Base-by-base conservation (phyloP, 2,797 vertebrate genomes). In the Cyclura pinguis region DNA sequence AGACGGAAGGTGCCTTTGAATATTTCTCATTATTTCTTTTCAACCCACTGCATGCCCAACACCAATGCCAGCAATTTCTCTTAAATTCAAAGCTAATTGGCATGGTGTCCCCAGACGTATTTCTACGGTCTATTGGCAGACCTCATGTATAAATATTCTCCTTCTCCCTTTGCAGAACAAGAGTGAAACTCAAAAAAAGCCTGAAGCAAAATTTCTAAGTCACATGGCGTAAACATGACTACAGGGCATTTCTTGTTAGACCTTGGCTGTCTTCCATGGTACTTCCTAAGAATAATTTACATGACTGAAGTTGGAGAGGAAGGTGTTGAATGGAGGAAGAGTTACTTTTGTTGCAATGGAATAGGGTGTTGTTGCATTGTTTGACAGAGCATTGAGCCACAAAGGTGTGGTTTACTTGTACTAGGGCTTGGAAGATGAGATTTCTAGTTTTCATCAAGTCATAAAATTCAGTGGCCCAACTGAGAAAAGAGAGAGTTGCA, bases 1-100 rank as follows among this genome's bases (percentile, higher is more conserved):
- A 91, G 47, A 27, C 88, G 85, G 73, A 0, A 85, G 20, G 13
- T 8, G 0, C 24, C 0, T 86, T 92, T 91, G 62, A 72, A 55
- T 69, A 76, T 27, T 91, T 92, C 14, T 89, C 29, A 52, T 73
- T 91, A 80, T 87, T 93, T 72, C 0, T 91, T 86, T 92, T 38
- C n/a, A 76, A 47, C 72, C 24, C 6, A 69, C 12, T 20, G 29
- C 42, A 76, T 62, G 27, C 18, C 3, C 55, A 91, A 90, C 0
- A 81, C 59, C 2, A 80, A 6, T 85, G 77, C 55, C 73, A 93
- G 87, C 18, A 89, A 83, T 90, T 92, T 90, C 32, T n/a, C 57
- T 29, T 47, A 89, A 85, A 1, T 90, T 77, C 64, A 95, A 90
- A 91, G 59, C n/a, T 93, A 93, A 91, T 76, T 93, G 74, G 55